phyloP scores from a whole-genome alignment of 1,140 invertebrate genomes.

The Brachionus rubens region DNA sequence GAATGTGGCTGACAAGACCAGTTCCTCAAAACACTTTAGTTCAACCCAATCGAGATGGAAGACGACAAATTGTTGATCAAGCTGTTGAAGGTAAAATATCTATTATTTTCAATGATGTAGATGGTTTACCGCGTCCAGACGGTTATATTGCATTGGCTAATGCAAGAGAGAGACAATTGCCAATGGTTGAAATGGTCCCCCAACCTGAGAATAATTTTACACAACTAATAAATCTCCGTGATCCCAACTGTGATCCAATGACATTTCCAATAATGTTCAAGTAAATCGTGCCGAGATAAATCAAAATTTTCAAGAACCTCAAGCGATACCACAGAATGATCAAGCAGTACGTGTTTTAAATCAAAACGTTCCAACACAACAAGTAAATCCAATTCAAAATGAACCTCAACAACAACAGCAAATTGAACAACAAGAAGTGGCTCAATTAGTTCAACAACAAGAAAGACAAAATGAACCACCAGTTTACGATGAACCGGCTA shows the following conservation, averaged over 20 bases:
- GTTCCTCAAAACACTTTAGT: not conserved
- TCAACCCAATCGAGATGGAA: not conserved
- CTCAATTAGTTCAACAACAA: too few relatives aligned
- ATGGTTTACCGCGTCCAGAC: not conserved
- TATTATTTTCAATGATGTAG: not conserved
- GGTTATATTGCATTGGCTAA: not conserved
- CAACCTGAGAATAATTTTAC: too few relatives aligned
- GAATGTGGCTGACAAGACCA: not conserved
- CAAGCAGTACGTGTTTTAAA: too few relatives aligned
- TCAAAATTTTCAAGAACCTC: not conserved
- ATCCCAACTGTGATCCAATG: not conserved
- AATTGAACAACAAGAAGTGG: too few relatives aligned
- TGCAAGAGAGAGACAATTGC: not conserved
- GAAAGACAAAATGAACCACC: too few relatives aligned
- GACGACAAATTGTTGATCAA: not conserved
- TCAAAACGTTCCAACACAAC: too few relatives aligned
- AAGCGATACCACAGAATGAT: not conserved
- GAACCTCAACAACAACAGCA: too few relatives aligned
- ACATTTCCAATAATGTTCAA: not conserved
- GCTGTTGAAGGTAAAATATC: not conserved
- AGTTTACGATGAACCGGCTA: too few relatives aligned
- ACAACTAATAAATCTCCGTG: not conserved
- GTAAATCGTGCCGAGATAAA: not conserved
- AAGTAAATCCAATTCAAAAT: too few relatives aligned
- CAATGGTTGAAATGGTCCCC: too few relatives aligned